Conservation (phyloP, 2,113 vertebrate genomes). For the Chlorocebus sabaeus region DNA sequence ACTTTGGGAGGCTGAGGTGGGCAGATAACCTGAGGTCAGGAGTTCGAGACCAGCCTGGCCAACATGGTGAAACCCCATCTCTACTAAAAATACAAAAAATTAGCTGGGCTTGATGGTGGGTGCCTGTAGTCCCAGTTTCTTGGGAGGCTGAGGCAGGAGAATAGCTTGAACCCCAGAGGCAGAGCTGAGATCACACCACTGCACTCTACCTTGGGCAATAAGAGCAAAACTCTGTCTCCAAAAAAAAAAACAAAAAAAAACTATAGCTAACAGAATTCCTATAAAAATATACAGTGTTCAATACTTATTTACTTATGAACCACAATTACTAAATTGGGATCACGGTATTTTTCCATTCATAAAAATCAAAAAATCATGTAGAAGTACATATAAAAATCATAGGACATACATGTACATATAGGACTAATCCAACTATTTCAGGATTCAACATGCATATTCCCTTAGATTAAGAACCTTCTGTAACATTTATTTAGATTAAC, state of each 20-base stretch:
- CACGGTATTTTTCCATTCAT: background rate
- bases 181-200: background rate
- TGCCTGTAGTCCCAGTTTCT: background rate
- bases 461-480: conserved; percentile 2
- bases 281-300: background rate
- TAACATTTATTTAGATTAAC: background rate
- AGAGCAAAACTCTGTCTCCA: background rate
- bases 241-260: background rate
- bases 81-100: background rate
- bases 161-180: background rate
- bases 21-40: background rate
- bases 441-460: background rate
- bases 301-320: background rate
- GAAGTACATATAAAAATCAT: background rate
- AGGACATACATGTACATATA: background rate
- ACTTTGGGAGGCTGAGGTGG: background rate
- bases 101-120: background rate
- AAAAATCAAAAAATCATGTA: background rate
- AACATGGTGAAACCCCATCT: background rate
- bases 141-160: background rate
- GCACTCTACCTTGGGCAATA: background rate
- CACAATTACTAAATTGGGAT: background rate
- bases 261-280: background rate
- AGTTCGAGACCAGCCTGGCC: background rate
- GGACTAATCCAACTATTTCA: background rate